Evolutionary conservation across 1,140 invertebrate species (phyloP), one percentile per base, ranked within the genome.

Genomic region (Physella acuta): DNA sequence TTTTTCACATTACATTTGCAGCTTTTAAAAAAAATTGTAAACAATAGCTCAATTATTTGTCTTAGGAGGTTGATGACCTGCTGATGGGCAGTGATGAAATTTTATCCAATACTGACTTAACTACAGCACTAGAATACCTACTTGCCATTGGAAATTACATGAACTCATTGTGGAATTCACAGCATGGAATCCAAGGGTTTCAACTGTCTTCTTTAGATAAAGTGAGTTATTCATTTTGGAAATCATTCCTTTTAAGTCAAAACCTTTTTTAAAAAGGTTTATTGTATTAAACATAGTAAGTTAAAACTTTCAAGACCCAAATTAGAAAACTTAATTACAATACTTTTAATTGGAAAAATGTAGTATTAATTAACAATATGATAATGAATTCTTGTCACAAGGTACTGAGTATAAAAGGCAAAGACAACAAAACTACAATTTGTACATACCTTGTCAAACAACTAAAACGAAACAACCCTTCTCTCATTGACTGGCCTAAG

Each of bases 141-240:
- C 70, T 79, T 36, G 62, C 74, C 16, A 72, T 79, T 11, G 78
- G 77, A 4, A 79, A 79, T 69, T 71, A 75, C 55, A 68, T 79
- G 14, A 79, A 79, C 71, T 31, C 75, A 16, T 61, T 66, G 39
- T 72, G 75, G 68, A 69, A 71, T 11, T 44, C 72, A 20, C 72
- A 67, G 49, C 58, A 72, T 30, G 68, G 67, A 2, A 65, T 66
- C 3, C 56, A 59, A 1, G 76, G 76, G 2, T 78, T 78, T 63
- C 73, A 76, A 61, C 49, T 78, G 11, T 73, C 75, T 14, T 78
- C 76, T 3, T 63, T 78, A 3, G 76, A 78, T 20, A 78, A 78
- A 73, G 76, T 78, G 61, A 49, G 61, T 64, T n/a, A n/a, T n/a
- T n/a, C n/a, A n/a, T n/a, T n/a, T n/a, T n/a, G n/a, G n/a, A n/a